Evolutionary conservation across 2,113 vertebrate genomes (phyloP), one percentile per base, ranked within the genome.

Genomic region (Hylia prasina): DNA sequence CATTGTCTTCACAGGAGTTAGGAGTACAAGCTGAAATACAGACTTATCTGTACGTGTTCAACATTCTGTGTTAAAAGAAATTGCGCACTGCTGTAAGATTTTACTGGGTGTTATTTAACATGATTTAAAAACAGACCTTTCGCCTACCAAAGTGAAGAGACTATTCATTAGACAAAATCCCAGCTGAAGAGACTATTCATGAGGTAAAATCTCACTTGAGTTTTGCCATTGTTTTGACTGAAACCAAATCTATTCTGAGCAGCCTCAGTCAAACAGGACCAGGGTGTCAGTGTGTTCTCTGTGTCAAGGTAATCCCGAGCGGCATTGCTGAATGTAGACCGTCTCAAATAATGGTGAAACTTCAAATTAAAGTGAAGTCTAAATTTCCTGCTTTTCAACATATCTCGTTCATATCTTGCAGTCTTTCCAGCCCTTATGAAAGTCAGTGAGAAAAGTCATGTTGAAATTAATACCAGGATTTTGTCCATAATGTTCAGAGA

Each of bases 81-180:
- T 91, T 76, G 39, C 3, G 0, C 86, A 22, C 45, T 82, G 66
- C 82, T 35, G 0, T 69, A 77, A 90, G 70, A 73, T 95, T 93
- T 96, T 95, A 56, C 47, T 4, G 3, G 16, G 10, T 85, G 27
- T 80, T 95, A 66, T 53, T 90, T 93, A 88, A 40, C 70, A 40
- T 88, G 47, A 79, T 91, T 94, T 93, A 73, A 90, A 95, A 86
- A 3, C 42, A 90, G 63, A 77, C 60, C 24, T 94, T 90, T 91
- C 0, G 0, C 47, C 68, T 88, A 25, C 45, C 70, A 65, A 78
- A 65, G 35, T 64, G 64, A 95, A 89, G 82, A 93, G 57, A 61
- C 82, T 82, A 64, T 85, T 96, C 85, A 85, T 76, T 86, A 82
- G 25, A 50, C 75, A 82, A 92, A 86, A 92, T 92, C 48, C 37